Evolutionary conservation across 2,113 vertebrate species (phyloP).

Genomic region (Callithrix jacchus): DNA sequence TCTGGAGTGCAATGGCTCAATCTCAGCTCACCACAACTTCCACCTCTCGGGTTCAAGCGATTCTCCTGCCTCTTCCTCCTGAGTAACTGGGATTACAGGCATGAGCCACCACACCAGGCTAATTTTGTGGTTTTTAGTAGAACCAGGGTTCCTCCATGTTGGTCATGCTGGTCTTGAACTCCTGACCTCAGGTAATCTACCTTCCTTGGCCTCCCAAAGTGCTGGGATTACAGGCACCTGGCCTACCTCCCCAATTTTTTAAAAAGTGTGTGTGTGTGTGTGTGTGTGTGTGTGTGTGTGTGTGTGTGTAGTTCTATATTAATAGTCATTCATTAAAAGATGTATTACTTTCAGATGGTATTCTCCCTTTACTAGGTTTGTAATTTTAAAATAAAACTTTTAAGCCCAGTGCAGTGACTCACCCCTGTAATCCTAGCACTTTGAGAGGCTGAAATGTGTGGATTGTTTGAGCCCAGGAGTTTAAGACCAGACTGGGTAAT

Average conservation of each 20-base stretch:
- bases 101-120: not conserved
- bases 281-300: no score
- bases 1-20: no score
- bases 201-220: not conserved
- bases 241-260: no score
- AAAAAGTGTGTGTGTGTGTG: no score
- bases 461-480: no score
- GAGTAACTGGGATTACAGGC: not conserved
- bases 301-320: no score
- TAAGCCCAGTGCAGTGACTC: no score
- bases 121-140: not conserved
- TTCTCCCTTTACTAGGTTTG: not conserved
- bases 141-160: not conserved
- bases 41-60: not conserved
- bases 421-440: no score
- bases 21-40: no score
- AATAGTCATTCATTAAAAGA: not conserved
- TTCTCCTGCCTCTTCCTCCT: not conserved
- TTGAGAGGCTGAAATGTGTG: no score
- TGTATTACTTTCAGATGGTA: not conserved
- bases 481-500: no score
- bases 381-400: constrained; percentile 27
- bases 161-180: not conserved
- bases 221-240: not conserved
- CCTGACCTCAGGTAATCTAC: not conserved